Percentiles rank a stretch among this genome's conserved stretches.
phyloP scores from a whole-genome alignment of 2,797 vertebrate genomes.

The Sylvilagus floridanus region DNA sequence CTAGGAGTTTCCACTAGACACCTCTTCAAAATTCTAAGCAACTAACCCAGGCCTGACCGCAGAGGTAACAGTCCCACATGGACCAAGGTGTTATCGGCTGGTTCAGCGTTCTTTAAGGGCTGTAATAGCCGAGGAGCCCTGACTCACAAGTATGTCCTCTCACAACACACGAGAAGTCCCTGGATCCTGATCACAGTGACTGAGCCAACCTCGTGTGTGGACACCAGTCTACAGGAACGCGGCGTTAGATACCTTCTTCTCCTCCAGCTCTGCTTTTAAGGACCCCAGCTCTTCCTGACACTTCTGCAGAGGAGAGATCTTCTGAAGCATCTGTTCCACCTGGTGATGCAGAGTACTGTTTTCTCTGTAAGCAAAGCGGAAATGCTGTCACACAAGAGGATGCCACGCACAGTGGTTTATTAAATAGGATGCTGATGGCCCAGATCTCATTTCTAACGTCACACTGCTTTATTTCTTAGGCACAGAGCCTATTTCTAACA shows the following conservation, averaged over 20 bases:
- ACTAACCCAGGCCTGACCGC: background rate
- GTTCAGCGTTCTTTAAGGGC: background rate
- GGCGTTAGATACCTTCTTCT: constrained; percentile 90
- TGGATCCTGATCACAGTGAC: rapidly evolving
- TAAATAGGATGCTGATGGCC: background rate
- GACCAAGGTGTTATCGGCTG: background rate
- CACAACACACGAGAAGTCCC: background rate
- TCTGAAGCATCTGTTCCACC: constrained; percentile 94
- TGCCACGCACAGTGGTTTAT: background rate
- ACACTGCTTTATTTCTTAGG: background rate
- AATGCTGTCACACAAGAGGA: background rate
- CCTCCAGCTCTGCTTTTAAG: constrained; percentile 93
- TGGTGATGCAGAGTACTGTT: constrained; percentile 92
- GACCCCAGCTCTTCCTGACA: constrained; percentile 91
- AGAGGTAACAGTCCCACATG: background rate
- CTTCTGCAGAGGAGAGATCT: constrained; percentile 92
- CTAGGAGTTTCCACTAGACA: background rate
- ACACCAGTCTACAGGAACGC: background rate
- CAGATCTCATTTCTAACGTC: background rate
- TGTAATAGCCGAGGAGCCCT: background rate
- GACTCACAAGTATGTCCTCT: background rate
- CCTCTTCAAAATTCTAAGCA: background rate
- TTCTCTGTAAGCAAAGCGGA: constrained; percentile 88
- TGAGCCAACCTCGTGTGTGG: background rate
- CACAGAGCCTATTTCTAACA: background rate